Evolutionary conservation across 2,797 vertebrate species (phyloP).

Genomic region (Synaphobranchus kaupii): DNA sequence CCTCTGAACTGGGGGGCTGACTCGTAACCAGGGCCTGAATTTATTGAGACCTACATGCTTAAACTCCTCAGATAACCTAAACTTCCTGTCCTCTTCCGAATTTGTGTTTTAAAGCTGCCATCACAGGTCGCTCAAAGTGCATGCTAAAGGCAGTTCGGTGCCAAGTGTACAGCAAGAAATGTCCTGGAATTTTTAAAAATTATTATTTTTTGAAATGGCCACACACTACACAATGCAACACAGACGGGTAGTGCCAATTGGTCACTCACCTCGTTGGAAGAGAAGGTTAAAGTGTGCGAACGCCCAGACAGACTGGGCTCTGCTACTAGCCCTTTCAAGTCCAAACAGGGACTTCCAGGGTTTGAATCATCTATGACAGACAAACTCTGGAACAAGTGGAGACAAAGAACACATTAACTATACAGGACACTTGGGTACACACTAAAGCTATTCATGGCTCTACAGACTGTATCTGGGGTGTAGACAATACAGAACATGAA

Average conservation of each 20-base stretch:
- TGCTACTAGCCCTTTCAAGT: constrained; percentile 88
- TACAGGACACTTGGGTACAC: constrained; percentile 44
- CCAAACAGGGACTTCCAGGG: constrained; percentile 84
- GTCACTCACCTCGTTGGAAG: constrained; percentile 94
- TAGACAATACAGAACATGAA: constrained; percentile 1
- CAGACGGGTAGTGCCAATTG: constrained; percentile 55
- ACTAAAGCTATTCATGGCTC: constrained; percentile 27
- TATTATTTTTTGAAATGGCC: not conserved
- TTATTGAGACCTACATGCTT: not conserved
- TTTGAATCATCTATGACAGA: constrained; percentile 93
- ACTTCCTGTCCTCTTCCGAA: not conserved
- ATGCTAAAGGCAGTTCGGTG: constrained; percentile 63
- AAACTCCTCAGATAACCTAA: not conserved
- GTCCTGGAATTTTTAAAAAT: not conserved
- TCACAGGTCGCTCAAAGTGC: constrained; percentile 26
- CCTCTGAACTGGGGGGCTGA: not conserved
- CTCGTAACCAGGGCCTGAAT: not conserved
- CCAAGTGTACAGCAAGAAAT: constrained; percentile 38
- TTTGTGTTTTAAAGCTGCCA: not conserved
- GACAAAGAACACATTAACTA: constrained; percentile 79
- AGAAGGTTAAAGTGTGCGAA: constrained; percentile 94
- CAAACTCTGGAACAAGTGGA: constrained; percentile 92
- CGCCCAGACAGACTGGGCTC: constrained; percentile 93
- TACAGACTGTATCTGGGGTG: constrained; percentile 8
- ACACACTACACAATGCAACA: not conserved